phyloP scores from a whole-genome alignment of 2,797 vertebrate genomes.

The Platyrinchus mystaceus region DNA sequence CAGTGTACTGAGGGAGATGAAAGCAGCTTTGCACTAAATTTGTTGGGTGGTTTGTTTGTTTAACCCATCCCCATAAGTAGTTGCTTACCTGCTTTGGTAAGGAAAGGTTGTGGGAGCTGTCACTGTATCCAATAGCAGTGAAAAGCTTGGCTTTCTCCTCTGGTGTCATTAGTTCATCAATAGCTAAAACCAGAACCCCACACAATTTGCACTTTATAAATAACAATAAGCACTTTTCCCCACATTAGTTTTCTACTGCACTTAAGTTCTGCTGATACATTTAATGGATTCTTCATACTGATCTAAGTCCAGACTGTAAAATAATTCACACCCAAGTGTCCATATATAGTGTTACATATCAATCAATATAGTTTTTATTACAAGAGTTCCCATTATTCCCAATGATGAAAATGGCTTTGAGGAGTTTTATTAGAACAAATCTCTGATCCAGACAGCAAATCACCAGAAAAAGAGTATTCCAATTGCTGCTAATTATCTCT shows the following conservation, averaged over 20 bases:
- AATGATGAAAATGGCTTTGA: not conserved
- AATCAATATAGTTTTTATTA: not conserved
- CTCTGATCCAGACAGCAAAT: not conserved
- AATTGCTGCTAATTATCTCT: rapidly evolving
- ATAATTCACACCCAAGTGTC: not conserved
- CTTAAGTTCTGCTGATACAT: not conserved
- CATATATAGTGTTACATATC: rapidly evolving
- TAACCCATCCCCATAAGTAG: not conserved
- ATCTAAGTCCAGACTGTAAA: not conserved
- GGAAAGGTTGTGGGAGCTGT: slow-evolving; percentile 84
- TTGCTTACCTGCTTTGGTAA: slow-evolving; percentile 86
- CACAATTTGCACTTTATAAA: not conserved
- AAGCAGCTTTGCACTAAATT: not conserved
- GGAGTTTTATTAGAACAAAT: not conserved
- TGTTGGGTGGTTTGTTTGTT: not conserved
- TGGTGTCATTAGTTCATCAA: slow-evolving; percentile 89
- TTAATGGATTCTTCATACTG: not conserved
- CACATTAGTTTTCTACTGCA: not conserved
- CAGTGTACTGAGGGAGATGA: not conserved
- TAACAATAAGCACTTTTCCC: not conserved
- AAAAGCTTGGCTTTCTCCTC: slow-evolving; percentile 94
- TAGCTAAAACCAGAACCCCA: slow-evolving; percentile 58
- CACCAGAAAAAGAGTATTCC: not conserved
- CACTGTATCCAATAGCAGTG: slow-evolving; percentile 95
- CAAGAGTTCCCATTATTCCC: not conserved